These are phyloP conservation scores for Indicator indicator DNA, from an alignment of 2,113 vertebrate species.

Conservation along the genomic window DNA sequence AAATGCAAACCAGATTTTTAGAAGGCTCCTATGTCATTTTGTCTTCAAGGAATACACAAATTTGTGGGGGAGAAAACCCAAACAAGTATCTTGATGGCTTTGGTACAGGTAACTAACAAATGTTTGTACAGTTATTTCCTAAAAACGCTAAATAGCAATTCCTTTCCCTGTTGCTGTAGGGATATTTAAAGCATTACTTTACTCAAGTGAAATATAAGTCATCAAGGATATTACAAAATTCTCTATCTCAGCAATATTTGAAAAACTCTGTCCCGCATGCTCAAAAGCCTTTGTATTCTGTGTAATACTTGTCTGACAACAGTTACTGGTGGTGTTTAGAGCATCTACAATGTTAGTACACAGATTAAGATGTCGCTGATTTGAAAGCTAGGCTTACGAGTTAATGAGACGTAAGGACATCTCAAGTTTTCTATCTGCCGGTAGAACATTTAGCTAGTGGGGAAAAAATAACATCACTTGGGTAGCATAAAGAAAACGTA, in stretches of 20 bases:
- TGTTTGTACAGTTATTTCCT: neutral
- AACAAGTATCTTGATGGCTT: rapidly evolving
- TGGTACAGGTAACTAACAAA: neutral
- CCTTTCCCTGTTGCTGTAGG: neutral
- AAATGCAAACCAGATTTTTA: neutral
- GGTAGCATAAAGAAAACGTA: neutral
- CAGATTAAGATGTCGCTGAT: neutral
- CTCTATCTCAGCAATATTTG: neutral
- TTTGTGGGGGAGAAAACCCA: rapidly evolving
- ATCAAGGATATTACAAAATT: neutral
- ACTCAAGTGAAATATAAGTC: neutral
- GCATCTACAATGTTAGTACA: neutral
- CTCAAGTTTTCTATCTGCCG: rapidly evolving
- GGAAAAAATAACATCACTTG: too few relatives aligned
- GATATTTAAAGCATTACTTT: neutral
- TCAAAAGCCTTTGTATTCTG: rapidly evolving
- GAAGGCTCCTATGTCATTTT: neutral
- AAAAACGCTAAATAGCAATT: neutral
- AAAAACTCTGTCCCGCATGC: neutral
- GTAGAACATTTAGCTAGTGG: too few relatives aligned
- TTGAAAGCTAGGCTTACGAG: neutral
- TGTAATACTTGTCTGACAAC: neutral
- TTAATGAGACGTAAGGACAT: rapidly evolving
- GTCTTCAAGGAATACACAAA: neutral
- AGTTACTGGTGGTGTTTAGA: neutral